These are phyloP conservation scores for Actinernus sp. DNA, from an alignment of 92 coral and sea anemone genomes.

Conservation along the genomic window DNA sequence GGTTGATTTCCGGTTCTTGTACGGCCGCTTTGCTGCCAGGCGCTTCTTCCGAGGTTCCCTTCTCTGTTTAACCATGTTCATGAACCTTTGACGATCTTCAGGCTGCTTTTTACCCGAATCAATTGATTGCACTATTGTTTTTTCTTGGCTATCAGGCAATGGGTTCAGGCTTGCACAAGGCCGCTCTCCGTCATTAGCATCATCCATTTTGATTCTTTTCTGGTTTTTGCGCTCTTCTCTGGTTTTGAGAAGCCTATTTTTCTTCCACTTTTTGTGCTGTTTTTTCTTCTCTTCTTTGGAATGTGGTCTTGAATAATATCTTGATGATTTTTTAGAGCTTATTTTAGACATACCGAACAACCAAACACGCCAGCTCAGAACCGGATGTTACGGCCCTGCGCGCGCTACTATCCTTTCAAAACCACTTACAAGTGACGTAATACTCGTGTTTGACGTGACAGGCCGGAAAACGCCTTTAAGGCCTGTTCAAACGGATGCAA, in stretches of 20 bases:
- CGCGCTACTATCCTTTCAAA: too few relatives aligned
- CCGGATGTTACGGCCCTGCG: too few relatives aligned
- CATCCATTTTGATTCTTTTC: background rate
- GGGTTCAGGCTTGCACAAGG: background rate
- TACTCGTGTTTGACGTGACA: too few relatives aligned
- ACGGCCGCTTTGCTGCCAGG: too few relatives aligned
- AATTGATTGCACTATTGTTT: background rate
- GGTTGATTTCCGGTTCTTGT: too few relatives aligned
- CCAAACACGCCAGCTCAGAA: too few relatives aligned
- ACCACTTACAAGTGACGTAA: too few relatives aligned
- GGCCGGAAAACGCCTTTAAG: too few relatives aligned
- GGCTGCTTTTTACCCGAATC: background rate
- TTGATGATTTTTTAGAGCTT: background rate
- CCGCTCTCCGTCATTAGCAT: background rate
- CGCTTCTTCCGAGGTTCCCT: background rate
- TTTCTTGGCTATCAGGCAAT: conserved; percentile 12
- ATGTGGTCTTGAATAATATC: conserved; percentile 34
- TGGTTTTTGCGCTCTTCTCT: conserved; percentile 11
- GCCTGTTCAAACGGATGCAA: too few relatives aligned
- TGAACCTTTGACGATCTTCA: background rate
- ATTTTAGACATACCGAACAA: background rate
- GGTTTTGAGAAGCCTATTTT: background rate
- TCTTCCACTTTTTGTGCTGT: conserved; percentile 12
- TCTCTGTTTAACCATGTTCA: background rate
- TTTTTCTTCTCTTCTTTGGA: conserved; percentile 47